Conservation (phyloP, 2,113 vertebrate species). For the Melanerpes aurifrons region DNA sequence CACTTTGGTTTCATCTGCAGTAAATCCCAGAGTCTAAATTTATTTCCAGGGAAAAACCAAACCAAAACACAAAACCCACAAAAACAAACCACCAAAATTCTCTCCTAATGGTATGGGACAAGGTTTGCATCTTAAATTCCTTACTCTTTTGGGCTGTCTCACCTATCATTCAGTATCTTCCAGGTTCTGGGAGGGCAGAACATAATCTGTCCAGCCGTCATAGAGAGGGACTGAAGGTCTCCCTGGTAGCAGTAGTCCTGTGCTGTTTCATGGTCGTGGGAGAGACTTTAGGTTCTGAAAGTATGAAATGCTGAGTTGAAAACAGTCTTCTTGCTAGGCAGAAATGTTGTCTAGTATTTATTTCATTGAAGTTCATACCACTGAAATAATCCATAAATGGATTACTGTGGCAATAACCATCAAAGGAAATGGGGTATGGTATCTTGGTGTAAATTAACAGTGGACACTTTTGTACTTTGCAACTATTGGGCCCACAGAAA, state of each 20-base stretch:
- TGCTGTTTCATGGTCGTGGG: not conserved
- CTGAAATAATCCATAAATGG: not conserved
- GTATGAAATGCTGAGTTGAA: not conserved
- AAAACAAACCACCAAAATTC: not conserved
- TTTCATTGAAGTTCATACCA: not conserved
- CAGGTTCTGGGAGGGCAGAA: not conserved
- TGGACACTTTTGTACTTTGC: not conserved
- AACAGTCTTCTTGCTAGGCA: not conserved
- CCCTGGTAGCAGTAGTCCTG: not conserved
- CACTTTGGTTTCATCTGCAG: not conserved
- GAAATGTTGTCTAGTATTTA: not conserved
- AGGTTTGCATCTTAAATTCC: not conserved
- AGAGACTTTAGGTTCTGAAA: not conserved
- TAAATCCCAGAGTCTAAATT: not conserved
- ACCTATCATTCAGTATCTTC: not conserved
- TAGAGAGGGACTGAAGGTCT: not conserved
- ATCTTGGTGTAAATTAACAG: not conserved
- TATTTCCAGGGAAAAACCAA: not conserved
- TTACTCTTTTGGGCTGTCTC: not conserved
- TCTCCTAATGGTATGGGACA: not conserved
- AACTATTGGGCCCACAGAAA: not conserved
- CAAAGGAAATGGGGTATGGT: not conserved
- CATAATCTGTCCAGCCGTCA: not conserved
- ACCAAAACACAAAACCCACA: not conserved
- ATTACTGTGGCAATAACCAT: not conserved